Evolutionary conservation across 2,113 vertebrate species (phyloP), one percentile per base, ranked within the genome.

Genomic region (Zingel zingel): DNA sequence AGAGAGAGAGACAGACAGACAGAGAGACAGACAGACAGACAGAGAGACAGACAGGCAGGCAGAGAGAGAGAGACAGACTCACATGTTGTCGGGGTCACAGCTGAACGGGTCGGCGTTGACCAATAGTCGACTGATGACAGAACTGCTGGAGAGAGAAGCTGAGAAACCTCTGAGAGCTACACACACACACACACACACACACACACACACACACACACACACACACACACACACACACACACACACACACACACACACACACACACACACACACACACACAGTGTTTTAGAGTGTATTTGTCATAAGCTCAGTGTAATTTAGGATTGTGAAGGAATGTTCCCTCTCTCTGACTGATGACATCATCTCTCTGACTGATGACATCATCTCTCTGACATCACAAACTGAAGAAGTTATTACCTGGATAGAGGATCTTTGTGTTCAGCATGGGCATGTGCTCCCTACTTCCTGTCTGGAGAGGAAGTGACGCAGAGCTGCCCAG

Each of bases 41-140:
- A 68, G 47, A 77, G 4, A 73, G n/a, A 68, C 48, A 63, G 9
- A 25, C 18, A 69, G 15, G 14, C 50, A 51, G 50, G 27, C 27
- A 58, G 56, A 58, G 61, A 13, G 1, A 50, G 45, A 19, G 0
- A 66, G 45, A 21, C 21, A 64, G 18, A 95, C 98, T 98, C 88
- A 99, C 98, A 98, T 94, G 93, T 96, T 97, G 89, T 99, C 98
- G 1, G 96, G 97, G 79, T 99, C 98, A 23, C 96, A 96, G 91
- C 93, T 97, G 86, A 99, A 98, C 1, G 98, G 95, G 90, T 99
- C 98, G 0, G 97, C 97, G 0, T 97, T 98, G 53, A 99, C 97
- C 76, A 99, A 78, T 48, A 99, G 90, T 2, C 96, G 96, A 84
- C 96, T 98, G 94, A 99, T 98, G 76, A 99, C 96, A 1, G 98